Conservation (phyloP, 2,888 invertebrate genomes). For the Lasioglossum lativentre region DNA sequence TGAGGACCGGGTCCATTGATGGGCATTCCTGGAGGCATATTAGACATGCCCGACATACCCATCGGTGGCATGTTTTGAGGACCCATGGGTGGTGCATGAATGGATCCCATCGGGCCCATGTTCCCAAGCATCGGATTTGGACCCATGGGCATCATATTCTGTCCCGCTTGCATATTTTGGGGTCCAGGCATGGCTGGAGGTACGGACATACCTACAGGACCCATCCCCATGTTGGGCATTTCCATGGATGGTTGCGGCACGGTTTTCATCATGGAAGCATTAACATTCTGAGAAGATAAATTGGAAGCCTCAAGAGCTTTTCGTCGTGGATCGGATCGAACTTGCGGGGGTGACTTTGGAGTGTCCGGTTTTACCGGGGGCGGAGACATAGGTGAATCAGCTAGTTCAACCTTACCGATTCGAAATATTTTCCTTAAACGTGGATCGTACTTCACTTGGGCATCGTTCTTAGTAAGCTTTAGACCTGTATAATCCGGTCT, state of each 20-base stretch:
- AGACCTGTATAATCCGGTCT: constrained; percentile 91
- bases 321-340: constrained; percentile 81
- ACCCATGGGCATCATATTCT: constrained; percentile 75
- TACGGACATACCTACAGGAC: constrained; percentile 58
- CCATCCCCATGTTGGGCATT: constrained; percentile 72
- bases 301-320: constrained; percentile 79
- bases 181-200: constrained; percentile 60
- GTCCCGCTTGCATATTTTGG: constrained; percentile 61
- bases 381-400: constrained; percentile 87
- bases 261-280: constrained; percentile 70
- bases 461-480: constrained; percentile 89
- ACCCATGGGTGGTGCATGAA: constrained; percentile 75
- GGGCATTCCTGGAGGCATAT: constrained; percentile 62
- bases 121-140: constrained; percentile 76
- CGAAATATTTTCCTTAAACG: constrained; percentile 91
- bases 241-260: constrained; percentile 67
- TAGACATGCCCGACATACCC: constrained; percentile 86
- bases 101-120: constrained; percentile 77
- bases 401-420: constrained; percentile 87
- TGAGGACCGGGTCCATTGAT: constrained; percentile 72
- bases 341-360: constrained; percentile 83
- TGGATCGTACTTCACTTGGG: constrained; percentile 91
- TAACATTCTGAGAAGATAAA: constrained; percentile 69
- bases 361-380: constrained; percentile 82
- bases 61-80: constrained; percentile 85